Evolutionary conservation across 2,888 invertebrate genomes (phyloP).

Genomic region (Leistus spinibarbis): DNA sequence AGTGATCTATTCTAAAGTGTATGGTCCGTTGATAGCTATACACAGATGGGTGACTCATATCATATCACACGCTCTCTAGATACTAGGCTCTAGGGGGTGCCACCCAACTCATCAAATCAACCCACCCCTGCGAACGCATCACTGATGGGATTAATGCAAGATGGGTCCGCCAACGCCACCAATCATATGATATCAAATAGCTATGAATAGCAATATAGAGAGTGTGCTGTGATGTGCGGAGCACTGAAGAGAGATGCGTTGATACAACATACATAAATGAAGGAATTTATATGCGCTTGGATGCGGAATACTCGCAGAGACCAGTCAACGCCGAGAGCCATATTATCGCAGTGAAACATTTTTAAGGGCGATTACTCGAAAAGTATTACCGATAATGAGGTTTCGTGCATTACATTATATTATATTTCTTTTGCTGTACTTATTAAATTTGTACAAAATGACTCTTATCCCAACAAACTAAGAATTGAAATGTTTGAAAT

Average conservation of each 20-base stretch:
- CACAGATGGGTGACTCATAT: background rate
- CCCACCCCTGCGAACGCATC: slow-evolving; percentile 35
- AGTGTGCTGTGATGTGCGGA: background rate
- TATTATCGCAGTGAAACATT: background rate
- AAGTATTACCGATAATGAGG: no score
- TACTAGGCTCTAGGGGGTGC: slow-evolving; percentile 1
- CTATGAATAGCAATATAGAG: slow-evolving; percentile 53
- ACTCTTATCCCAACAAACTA: no score
- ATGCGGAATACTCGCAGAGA: background rate
- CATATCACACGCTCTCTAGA: slow-evolving; percentile 6
- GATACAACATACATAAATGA: background rate
- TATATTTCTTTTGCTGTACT: no score
- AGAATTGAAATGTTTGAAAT: no score
- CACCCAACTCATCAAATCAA: slow-evolving; percentile 2
- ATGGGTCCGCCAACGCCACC: slow-evolving; percentile 45
- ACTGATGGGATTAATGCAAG: slow-evolving; percentile 51
- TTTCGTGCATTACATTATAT: no score
- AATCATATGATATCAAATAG: slow-evolving; percentile 51
- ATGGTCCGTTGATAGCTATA: no score
- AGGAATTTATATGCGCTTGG: background rate
- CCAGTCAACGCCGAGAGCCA: background rate
- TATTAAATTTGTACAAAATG: no score
- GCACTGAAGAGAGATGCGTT: background rate
- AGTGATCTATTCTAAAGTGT: no score
- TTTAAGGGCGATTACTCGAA: no score